Conservation (phyloP, 1,140 invertebrate genomes). For the Physella acuta region DNA sequence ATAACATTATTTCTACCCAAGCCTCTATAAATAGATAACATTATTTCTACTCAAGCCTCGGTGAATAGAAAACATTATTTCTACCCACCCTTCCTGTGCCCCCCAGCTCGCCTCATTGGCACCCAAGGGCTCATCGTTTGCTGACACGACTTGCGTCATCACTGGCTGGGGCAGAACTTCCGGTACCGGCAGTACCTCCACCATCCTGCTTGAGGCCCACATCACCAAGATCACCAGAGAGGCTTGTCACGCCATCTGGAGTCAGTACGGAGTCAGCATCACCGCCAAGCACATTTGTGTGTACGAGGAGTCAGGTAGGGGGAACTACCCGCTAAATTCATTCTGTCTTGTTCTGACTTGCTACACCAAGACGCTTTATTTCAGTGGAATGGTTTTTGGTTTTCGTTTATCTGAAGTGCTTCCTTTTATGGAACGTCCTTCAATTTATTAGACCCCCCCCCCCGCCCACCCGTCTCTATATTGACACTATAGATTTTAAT, state of each 20-base stretch:
- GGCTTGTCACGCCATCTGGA: neutral
- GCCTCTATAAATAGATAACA: too few relatives aligned
- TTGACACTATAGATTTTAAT: too few relatives aligned
- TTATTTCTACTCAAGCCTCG: too few relatives aligned
- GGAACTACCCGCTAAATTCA: too few relatives aligned
- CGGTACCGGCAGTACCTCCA: neutral
- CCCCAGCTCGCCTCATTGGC: neutral
- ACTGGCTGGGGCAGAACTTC: conserved; percentile 10
- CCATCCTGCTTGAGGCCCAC: neutral
- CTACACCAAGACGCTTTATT: neutral
- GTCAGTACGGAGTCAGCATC: neutral
- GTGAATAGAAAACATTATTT: too few relatives aligned
- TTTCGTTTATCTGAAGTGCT: neutral
- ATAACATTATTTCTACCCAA: too few relatives aligned
- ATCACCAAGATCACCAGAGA: conserved; percentile 9
- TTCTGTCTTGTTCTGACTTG: neutral
- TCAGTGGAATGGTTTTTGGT: neutral
- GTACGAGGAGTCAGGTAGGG: conserved; percentile 4
- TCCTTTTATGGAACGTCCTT: neutral
- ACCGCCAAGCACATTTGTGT: conserved; percentile 11
- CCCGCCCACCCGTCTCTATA: neutral
- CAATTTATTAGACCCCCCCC: neutral
- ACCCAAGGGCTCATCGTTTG: neutral
- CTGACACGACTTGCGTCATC: conserved; percentile 5
- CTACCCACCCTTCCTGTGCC: too few relatives aligned